phyloP scores from a whole-genome alignment of 2,797 vertebrate species.

The Clarias pachynema region DNA sequence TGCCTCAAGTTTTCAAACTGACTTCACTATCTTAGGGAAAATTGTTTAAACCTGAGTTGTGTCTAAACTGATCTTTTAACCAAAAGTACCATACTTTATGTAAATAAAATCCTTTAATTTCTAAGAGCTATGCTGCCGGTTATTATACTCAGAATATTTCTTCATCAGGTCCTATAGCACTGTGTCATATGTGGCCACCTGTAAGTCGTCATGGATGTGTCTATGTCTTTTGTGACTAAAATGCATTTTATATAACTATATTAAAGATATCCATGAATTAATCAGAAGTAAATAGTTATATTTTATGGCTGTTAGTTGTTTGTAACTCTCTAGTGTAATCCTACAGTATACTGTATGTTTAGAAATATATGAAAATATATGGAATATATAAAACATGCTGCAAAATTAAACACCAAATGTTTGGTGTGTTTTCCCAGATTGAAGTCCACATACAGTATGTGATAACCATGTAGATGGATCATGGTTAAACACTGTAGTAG shows the following conservation, averaged over 20 bases:
- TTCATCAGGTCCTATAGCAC: conserved; percentile 18
- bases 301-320: conserved; percentile 39
- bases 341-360: not conserved
- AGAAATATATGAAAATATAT: not conserved
- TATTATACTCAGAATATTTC: conserved; percentile 10
- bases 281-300: conserved; percentile 29
- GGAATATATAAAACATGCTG: conserved; percentile 5
- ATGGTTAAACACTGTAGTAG: conserved; percentile 22
- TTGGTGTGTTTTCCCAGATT: conserved; percentile 14
- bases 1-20: not conserved
- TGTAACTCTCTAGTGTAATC: conserved; percentile 9
- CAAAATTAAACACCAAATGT: conserved; percentile 6
- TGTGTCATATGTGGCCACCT: conserved; percentile 27
- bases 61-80: not conserved
- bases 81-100: not conserved
- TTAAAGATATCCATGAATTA: conserved; percentile 43
- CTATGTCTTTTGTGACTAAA: conserved; percentile 38
- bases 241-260: conserved; percentile 45
- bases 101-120: conserved; percentile 9
- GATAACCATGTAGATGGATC: conserved; percentile 3
- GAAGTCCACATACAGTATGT: not conserved
- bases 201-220: conserved; percentile 22
- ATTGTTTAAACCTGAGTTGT: not conserved
- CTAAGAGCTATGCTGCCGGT: conserved; percentile 20
- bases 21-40: not conserved